These are phyloP conservation scores for Drosophila varians DNA, from an alignment of 1,140 invertebrate genomes.

Conservation along the genomic window DNA sequence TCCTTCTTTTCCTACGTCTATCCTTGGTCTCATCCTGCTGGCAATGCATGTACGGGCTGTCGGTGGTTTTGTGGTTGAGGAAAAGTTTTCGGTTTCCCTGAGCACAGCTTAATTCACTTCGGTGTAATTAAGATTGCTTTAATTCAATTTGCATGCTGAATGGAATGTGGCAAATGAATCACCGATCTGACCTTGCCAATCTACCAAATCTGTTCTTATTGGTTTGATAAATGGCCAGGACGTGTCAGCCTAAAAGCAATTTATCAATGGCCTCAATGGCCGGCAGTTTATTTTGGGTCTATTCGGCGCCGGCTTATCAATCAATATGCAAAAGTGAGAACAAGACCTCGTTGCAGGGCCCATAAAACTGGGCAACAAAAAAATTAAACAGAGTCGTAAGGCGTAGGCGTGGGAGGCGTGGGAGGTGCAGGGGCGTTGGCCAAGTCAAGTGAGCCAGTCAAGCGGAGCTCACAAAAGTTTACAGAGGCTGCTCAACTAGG, in stretches of 20 bases:
- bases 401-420: not conserved
- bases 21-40: not conserved
- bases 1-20: not conserved
- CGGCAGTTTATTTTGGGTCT: constrained; percentile 20
- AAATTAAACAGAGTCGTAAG: not conserved
- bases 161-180: constrained; percentile 48
- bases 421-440: not conserved
- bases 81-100: constrained; percentile 42
- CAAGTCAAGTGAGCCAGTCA: constrained; percentile 39
- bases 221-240: constrained; percentile 64
- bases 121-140: constrained; percentile 48
- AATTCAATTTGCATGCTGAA: constrained; percentile 63
- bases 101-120: constrained; percentile 52
- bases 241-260: constrained; percentile 71
- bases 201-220: constrained; percentile 43
- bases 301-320: constrained; percentile 53
- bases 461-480: constrained; percentile 41
- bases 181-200: constrained; percentile 35
- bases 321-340: constrained; percentile 51
- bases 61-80: constrained; percentile 26
- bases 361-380: not conserved
- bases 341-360: not conserved
- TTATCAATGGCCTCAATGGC: constrained; percentile 55
- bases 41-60: not conserved
- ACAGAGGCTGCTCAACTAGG: constrained; percentile 45